These are phyloP conservation scores for Blera fallax DNA, from an alignment of 2,888 invertebrate genomes.

Conservation along the genomic window DNA sequence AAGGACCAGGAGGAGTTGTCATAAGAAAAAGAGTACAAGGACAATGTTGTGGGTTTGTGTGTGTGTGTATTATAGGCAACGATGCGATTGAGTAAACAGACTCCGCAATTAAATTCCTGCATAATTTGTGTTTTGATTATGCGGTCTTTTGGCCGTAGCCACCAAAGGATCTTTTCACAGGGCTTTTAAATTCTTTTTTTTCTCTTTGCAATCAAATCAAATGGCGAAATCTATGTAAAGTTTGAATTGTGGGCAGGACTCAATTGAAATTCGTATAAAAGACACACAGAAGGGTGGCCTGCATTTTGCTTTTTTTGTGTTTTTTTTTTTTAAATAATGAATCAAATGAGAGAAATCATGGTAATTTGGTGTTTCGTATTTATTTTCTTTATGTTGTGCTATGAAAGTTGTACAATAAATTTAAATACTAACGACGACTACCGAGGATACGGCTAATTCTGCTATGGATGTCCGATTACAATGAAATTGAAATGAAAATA, in stretches of 20 bases:
- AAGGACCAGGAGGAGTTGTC: neutral
- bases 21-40: constrained; percentile 17
- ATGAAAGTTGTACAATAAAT: neutral
- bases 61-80: neutral
- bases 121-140: constrained; percentile 54
- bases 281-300: constrained; percentile 1
- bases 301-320: neutral
- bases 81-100: constrained; percentile 54
- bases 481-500: too few relatives aligned
- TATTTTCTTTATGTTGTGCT: neutral
- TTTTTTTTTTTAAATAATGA: neutral
- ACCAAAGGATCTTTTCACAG: neutral
- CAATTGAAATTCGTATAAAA: neutral
- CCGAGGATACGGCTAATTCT: neutral
- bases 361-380: constrained; percentile 5
- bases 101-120: constrained; percentile 56
- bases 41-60: neutral
- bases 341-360: constrained; percentile 11
- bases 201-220: constrained; percentile 2
- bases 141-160: constrained; percentile 13
- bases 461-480: too few relatives aligned
- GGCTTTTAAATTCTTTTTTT: neutral
- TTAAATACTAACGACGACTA: neutral
- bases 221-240: constrained; percentile 6
- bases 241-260: neutral